Evolutionary conservation across 1,140 invertebrate genomes (phyloP).

Genomic region (Lasaia peninsularis): DNA sequence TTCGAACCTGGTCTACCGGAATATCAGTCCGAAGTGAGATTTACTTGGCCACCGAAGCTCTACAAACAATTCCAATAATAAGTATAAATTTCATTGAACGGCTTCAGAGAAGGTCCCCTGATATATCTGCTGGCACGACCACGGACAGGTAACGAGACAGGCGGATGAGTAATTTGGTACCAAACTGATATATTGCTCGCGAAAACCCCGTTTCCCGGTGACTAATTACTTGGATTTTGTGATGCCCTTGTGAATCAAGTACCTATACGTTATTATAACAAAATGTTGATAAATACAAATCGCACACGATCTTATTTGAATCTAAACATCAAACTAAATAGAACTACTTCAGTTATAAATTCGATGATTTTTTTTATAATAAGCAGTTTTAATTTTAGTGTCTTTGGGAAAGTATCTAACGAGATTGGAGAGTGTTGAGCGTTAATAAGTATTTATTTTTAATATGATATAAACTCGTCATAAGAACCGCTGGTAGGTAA

Average conservation of each 20-base stretch:
- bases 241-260: background rate
- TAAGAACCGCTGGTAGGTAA: too few relatives aligned
- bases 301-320: too few relatives aligned
- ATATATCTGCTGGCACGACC: slow-evolving; percentile 17
- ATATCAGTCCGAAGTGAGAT: too few relatives aligned
- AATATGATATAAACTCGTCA: too few relatives aligned
- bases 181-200: slow-evolving; percentile 32
- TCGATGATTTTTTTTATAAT: background rate
- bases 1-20: too few relatives aligned
- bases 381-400: too few relatives aligned
- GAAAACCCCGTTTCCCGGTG: slow-evolving; percentile 1
- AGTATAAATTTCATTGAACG: background rate
- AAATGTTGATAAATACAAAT: background rate
- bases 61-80: too few relatives aligned
- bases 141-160: slow-evolving; percentile 32
- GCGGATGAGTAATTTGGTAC: slow-evolving; percentile 31
- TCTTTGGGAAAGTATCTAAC: too few relatives aligned
- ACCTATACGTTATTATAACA: background rate
- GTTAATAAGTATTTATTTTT: too few relatives aligned
- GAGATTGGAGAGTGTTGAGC: too few relatives aligned
- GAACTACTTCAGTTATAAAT: background rate
- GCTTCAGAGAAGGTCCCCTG: background rate
- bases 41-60: too few relatives aligned
- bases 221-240: slow-evolving; percentile 1
- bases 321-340: too few relatives aligned